Conservation (phyloP, 2,113 vertebrate genomes). For the Elaphurus davidianus region DNA sequence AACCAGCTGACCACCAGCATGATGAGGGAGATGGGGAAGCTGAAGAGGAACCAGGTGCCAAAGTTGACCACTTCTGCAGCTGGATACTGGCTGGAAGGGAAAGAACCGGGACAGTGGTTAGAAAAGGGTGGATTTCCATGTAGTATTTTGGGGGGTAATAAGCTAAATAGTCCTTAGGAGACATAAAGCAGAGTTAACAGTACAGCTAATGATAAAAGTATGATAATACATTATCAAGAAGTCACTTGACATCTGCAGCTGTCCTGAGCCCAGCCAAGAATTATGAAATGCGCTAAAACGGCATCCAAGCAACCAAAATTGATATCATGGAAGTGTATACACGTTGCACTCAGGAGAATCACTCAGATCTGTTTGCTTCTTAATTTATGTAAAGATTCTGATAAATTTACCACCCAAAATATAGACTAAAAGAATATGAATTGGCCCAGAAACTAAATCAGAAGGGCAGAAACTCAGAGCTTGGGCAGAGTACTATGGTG, state of each 20-base stretch:
- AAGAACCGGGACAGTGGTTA: neutral
- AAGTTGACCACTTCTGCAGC: slow-evolving; percentile 96
- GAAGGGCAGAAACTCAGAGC: neutral
- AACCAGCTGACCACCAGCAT: slow-evolving; percentile 97
- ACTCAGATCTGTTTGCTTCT: neutral
- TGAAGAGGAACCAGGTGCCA: slow-evolving; percentile 99
- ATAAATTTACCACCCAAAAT: neutral
- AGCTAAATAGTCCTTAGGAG: neutral
- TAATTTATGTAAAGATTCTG: neutral
- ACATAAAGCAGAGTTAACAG: neutral
- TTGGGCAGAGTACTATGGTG: neutral
- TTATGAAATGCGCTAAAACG: neutral
- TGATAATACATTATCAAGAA: neutral
- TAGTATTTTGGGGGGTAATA: neutral
- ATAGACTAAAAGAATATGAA: neutral
- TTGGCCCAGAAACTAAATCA: neutral
- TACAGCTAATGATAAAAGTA: neutral
- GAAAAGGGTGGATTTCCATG: neutral
- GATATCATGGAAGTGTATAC: neutral
- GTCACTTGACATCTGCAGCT: neutral
- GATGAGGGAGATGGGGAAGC: slow-evolving; percentile 95
- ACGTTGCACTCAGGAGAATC: neutral
- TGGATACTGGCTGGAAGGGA: slow-evolving; percentile 91
- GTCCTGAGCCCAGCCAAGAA: neutral
- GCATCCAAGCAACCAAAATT: neutral